Evolutionary conservation across 2,113 vertebrate species (phyloP), one percentile per base, ranked within the genome.

Genomic region (Potamarius usumacintae): DNA sequence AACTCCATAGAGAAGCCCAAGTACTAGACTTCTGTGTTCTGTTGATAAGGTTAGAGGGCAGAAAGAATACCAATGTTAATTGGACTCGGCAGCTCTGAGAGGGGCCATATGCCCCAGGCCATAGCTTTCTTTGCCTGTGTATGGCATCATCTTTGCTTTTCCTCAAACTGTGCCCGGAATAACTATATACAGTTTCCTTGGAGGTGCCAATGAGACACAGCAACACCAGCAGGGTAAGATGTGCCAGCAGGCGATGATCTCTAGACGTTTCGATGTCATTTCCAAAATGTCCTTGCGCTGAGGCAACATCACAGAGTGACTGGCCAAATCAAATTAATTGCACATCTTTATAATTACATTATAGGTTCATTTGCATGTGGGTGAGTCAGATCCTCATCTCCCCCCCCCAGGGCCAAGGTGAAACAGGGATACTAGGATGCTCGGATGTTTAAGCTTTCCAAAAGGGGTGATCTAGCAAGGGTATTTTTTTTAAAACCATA

Each of bases 311-410:
- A 94, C 88, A 86, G 84, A 93, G 91, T 90, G 90, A 89, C 91
- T 88, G 85, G 91, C 91, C 88, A 94, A 95, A 96, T 95, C 90
- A 91, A 94, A 96, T 95, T 94, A 95, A 96, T 95, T 96, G 94
- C 94, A 94, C 92, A 91, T 95, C 94, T 42, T 90, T 89, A 92
- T 96, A 95, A 96, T 95, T 93, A 91, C 92, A 95, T 95, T 95
- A 95, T 93, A 95, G 95, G 93, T 94, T 94, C 91, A 94, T 95
- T 95, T 94, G 94, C 93, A 94, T 93, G 91, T 88, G 78, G 81
- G 85, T 95, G 94, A 96, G 93, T 95, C 94, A 95, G 93, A 91
- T 92, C 91, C 93, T 94, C 94, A 92, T 92, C 92, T 93, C 92
- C 88, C 93, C 92, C 92, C 69, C 53, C 42, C 8, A 72, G 67